Evolutionary conservation across 2,888 invertebrate genomes (phyloP).

Genomic region (Seira sanloemensis): DNA sequence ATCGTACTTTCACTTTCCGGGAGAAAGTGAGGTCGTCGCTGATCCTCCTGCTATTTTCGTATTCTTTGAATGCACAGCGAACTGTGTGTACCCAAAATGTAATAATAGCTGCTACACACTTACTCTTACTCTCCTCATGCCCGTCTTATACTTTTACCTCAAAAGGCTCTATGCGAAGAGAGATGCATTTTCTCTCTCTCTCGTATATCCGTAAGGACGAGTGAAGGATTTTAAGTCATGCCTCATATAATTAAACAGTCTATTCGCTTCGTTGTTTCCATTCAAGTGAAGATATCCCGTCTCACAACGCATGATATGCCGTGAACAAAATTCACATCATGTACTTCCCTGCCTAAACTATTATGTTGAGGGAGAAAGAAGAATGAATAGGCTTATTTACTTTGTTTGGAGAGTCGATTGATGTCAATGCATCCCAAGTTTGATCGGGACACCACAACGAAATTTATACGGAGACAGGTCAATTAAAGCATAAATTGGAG

Average conservation of each 20-base stretch:
- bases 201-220: neutral
- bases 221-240: constrained; percentile 38
- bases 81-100: constrained; percentile 26
- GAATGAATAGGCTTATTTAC: too few relatives aligned
- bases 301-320: neutral
- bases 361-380: too few relatives aligned
- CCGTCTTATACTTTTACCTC: neutral
- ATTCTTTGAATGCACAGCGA: neutral
- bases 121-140: neutral
- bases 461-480: neutral
- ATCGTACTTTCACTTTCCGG: neutral
- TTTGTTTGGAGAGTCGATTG: too few relatives aligned
- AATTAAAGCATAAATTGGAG: too few relatives aligned
- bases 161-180: too few relatives aligned
- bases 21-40: neutral
- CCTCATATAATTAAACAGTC: constrained; percentile 48
- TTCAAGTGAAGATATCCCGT: neutral
- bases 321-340: neutral
- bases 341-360: too few relatives aligned
- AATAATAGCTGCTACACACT: constrained; percentile 2
- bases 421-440: too few relatives aligned
- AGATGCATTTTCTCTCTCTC: neutral
- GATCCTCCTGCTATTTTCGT: neutral
- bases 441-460: neutral
- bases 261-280: neutral